Base-by-base conservation (phyloP, 2,113 vertebrate species). In the Lanius ludovicianus region DNA sequence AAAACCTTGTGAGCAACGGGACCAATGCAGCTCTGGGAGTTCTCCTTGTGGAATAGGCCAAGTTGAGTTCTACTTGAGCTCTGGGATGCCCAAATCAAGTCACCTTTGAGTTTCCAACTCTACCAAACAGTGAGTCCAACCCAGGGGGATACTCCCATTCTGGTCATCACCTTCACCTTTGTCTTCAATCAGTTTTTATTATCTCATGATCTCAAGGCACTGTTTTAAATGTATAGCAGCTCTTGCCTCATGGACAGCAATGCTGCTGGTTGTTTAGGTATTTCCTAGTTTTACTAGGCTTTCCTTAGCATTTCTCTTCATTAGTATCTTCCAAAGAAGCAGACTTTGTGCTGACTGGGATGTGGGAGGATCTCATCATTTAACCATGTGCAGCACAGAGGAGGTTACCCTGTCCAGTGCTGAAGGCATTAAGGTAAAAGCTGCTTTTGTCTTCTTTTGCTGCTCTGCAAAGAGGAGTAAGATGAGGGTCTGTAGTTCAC, bases 1-100 rank as follows among this genome's bases (percentile, higher is more conserved):
- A 73, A 46, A 4, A 11, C 62, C 11, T 23, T 83, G 9, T 50
- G n/a, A 31, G 42, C 10, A 15, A 12, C 25, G 37, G 33, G 25
- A 67, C 6, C 18, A 44, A 3, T 1, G 2, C 1, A 1, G 14
- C 25, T 77, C 17, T 12, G 28, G 11, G 39, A 53, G 28, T 7
- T 87, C 27, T 60, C 27, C 23, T 53, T 0, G 0, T 6, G 28
- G n/a, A 46, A 41, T 2, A 55, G 47, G 12, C 42, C 35, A 77
- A 37, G 49, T 25, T 69, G 42, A 64, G 16, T 70, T 49, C 50
- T 64, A 1, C 11, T 13, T 59, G 7, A 27, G 31, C 27, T 11
- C 44, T 63, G 17, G 12, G 19, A 31, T 69, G 64, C 27, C 31
- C 1, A 24, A 50, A 70, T 15, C 27, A 56, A 21, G 17, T 50